These are phyloP conservation scores for Phataginus tetradactyla DNA, from an alignment of 2,797 vertebrate species.

Conservation along the genomic window DNA sequence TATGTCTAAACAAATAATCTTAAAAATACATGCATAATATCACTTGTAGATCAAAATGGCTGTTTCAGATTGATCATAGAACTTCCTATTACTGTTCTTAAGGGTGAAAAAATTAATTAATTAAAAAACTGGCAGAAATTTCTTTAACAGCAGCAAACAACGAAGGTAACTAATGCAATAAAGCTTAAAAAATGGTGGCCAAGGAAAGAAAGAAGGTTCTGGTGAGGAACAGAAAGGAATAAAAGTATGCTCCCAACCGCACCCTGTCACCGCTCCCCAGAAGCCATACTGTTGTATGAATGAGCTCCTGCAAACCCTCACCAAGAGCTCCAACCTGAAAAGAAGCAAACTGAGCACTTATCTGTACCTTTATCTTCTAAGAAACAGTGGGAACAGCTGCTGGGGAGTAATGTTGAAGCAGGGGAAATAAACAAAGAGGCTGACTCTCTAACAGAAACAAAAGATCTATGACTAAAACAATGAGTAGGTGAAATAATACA, in stretches of 20 bases:
- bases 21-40: background rate
- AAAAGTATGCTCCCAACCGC: background rate
- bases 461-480: background rate
- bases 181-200: conserved; percentile 12
- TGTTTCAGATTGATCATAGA: background rate
- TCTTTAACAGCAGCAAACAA: background rate
- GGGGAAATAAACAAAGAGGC: background rate
- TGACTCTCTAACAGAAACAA: conserved; percentile 3
- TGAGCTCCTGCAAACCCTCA: background rate
- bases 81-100: background rate
- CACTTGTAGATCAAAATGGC: background rate
- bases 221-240: background rate
- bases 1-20: conserved; percentile 8
- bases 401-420: background rate
- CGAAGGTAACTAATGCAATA: background rate
- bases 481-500: background rate
- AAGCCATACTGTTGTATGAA: background rate
- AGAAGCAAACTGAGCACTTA: background rate
- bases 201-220: background rate
- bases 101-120: background rate
- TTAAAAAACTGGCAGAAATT: background rate
- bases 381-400: background rate
- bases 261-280: background rate
- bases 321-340: background rate
- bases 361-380: background rate